phyloP scores from a whole-genome alignment of 2,797 vertebrate genomes.

The Halcyon smyrnensis region DNA sequence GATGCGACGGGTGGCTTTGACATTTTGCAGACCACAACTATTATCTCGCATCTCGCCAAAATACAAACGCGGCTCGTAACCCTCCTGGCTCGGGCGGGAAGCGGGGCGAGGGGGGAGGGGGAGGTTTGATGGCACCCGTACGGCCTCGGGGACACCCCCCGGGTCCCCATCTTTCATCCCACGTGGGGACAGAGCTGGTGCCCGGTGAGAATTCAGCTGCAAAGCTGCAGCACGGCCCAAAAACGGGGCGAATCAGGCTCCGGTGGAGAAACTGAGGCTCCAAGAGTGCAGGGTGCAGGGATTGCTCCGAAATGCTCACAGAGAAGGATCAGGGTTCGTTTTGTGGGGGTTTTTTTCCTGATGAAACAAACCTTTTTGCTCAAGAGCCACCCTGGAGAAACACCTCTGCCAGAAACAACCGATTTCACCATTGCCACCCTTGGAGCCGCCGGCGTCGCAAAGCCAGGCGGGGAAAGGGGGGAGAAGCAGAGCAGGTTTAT shows the following conservation, averaged over 20 bases:
- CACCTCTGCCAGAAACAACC: rapidly evolving
- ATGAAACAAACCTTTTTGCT: not conserved
- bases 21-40: not conserved
- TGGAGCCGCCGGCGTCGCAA: rapidly evolving
- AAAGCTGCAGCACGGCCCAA: not conserved
- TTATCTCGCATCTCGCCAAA: not conserved
- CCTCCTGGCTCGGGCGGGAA: not conserved
- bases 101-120: not conserved
- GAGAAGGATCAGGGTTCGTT: not conserved
- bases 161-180: rapidly evolving
- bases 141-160: not conserved
- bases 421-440: not conserved
- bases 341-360: not conserved
- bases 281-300: not conserved
- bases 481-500: rapidly evolving
- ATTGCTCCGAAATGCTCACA: rapidly evolving
- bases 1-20: not conserved
- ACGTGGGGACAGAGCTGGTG: rapidly evolving
- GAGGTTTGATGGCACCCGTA: rapidly evolving
- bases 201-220: rapidly evolving
- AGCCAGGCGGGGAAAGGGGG: rapidly evolving
- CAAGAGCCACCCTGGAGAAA: not conserved
- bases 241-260: not conserved
- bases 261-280: not conserved
- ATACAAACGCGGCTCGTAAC: rapidly evolving